Evolutionary conservation across 2,888 invertebrate species (phyloP).

Genomic region (Drosophila suboccidentalis): DNA sequence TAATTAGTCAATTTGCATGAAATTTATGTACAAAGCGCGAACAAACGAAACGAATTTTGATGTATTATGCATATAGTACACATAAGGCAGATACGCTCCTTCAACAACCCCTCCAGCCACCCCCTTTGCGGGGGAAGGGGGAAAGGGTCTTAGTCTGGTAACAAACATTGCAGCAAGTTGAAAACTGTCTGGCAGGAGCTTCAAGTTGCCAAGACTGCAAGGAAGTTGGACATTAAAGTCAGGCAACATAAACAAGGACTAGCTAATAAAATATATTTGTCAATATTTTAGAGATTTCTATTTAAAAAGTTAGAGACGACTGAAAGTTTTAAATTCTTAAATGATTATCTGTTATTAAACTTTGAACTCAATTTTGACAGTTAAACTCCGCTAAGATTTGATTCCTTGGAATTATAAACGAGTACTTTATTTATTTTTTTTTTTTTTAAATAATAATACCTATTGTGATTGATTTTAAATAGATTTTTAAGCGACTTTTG

Average conservation of each 20-base stretch:
- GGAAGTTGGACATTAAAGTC: not conserved
- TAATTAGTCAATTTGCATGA: slow-evolving; percentile 84
- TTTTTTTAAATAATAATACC: too few relatives aligned
- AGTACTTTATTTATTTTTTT: too few relatives aligned
- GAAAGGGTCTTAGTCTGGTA: not conserved
- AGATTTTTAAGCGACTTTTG: not conserved
- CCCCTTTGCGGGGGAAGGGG: not conserved
- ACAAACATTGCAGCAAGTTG: not conserved
- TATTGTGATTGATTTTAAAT: not conserved
- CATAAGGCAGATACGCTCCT: not conserved
- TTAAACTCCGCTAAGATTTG: too few relatives aligned
- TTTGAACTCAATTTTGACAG: not conserved
- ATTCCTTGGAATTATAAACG: too few relatives aligned
- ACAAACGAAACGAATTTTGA: slow-evolving; percentile 73
- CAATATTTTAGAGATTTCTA: not conserved
- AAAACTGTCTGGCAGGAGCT: not conserved
- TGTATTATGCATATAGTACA: slow-evolving; percentile 43
- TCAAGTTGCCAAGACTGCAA: not conserved
- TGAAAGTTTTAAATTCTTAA: not conserved
- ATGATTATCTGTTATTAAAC: not conserved
- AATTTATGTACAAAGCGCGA: slow-evolving; percentile 79
- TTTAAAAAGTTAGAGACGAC: not conserved
- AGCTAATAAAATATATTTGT: not conserved
- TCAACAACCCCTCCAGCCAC: not conserved
- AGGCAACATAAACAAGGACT: not conserved